phyloP scores from a whole-genome alignment of 2,113 vertebrate genomes.

The Gymnarchus niloticus region DNA sequence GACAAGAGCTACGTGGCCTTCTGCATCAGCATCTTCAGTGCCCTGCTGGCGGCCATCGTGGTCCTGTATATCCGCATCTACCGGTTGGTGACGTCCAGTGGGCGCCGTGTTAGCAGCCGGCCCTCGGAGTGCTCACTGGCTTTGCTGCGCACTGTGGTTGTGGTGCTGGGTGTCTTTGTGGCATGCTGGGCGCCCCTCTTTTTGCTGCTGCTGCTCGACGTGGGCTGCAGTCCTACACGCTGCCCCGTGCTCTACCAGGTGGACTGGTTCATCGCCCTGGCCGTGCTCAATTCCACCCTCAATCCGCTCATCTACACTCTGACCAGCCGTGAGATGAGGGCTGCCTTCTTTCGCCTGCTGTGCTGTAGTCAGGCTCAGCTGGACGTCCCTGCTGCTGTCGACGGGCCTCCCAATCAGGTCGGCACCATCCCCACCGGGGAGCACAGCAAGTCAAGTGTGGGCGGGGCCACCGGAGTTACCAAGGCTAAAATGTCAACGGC shows the following conservation, averaged over 20 bases:
- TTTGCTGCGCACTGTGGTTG: constrained; percentile 63
- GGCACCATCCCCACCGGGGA: constrained; percentile 56
- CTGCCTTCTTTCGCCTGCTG: constrained; percentile 59
- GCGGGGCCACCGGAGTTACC: constrained; percentile 31
- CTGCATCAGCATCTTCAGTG: constrained; percentile 66
- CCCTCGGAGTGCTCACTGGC: constrained; percentile 64
- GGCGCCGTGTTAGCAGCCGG: constrained; percentile 60
- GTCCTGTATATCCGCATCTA: constrained; percentile 70
- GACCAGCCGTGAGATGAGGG: constrained; percentile 67
- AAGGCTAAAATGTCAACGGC: constrained; percentile 43
- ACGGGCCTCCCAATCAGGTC: constrained; percentile 45
- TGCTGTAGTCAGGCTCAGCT: constrained; percentile 53
- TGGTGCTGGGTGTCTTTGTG: constrained; percentile 66
- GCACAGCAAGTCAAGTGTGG: constrained; percentile 62
- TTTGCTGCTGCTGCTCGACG: constrained; percentile 63
- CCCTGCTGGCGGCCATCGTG: constrained; percentile 61
- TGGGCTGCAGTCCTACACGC: constrained; percentile 55
- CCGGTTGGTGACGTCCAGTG: constrained; percentile 64
- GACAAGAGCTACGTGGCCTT: constrained; percentile 67
- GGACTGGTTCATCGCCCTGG: constrained; percentile 68
- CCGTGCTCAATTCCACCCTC: constrained; percentile 69
- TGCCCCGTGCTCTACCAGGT: constrained; percentile 62
- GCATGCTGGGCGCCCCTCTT: constrained; percentile 67
- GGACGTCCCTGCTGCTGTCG: constrained; percentile 35
- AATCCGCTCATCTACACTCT: constrained; percentile 71